Evolutionary conservation across 2,888 invertebrate species (phyloP).

Genomic region (Zaprionus obscuricornis): DNA sequence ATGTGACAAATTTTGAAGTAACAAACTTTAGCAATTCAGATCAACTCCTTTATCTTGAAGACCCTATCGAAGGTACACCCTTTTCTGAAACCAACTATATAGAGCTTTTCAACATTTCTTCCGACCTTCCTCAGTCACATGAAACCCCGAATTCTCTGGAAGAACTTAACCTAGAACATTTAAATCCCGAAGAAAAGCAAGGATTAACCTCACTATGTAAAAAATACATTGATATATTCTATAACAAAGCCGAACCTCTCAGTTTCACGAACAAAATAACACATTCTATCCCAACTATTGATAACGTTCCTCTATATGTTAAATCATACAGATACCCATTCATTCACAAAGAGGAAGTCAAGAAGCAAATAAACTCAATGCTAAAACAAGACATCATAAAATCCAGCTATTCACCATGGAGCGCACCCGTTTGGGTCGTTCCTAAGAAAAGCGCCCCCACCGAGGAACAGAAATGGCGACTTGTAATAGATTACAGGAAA

Average conservation of each 20-base stretch:
- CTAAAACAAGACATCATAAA: neutral
- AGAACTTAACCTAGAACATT: neutral
- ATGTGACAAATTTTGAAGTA: too few relatives aligned
- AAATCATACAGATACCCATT: conserved; percentile 9
- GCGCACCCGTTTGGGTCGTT: conserved; percentile 2
- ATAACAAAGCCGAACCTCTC: neutral
- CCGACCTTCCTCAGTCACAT: too few relatives aligned
- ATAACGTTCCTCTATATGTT: neutral
- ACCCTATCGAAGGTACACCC: too few relatives aligned
- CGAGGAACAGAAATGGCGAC: conserved; percentile 2
- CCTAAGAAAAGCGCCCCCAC: neutral
- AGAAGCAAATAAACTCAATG: neutral
- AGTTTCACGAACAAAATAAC: neutral
- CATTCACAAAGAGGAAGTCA: conserved; percentile 8
- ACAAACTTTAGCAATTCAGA: too few relatives aligned
- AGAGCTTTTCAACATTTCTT: too few relatives aligned
- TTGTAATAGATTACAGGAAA: neutral
- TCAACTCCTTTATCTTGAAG: too few relatives aligned
- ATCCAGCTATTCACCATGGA: neutral
- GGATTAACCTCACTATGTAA: neutral
- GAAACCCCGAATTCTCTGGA: too few relatives aligned
- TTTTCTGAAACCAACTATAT: too few relatives aligned
- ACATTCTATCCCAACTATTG: neutral
- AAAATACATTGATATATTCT: neutral
- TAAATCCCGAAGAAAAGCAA: conserved; percentile 1